Evolutionary conservation across 53 echinoderm and acorn worm species (phyloP).

Genomic region (Pentamera pediparva): DNA sequence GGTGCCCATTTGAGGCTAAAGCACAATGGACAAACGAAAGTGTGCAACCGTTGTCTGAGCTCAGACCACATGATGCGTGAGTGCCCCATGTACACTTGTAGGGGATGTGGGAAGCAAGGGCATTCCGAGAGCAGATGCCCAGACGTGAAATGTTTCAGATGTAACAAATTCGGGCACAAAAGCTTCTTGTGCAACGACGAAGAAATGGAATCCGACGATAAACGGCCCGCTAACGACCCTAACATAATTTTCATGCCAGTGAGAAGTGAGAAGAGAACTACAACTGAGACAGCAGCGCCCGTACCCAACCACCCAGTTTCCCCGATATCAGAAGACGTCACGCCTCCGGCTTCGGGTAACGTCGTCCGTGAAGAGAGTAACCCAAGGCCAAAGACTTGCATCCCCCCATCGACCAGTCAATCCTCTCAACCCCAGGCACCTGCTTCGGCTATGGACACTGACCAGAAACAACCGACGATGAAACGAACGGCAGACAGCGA

Average conservation of each 20-base stretch:
- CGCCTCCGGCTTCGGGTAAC: too few species aligned
- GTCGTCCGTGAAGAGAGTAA: too few species aligned
- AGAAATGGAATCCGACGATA: too few species aligned
- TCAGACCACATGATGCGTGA: not conserved
- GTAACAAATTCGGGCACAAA: not conserved
- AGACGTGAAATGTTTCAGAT: not conserved
- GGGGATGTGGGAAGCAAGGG: not conserved
- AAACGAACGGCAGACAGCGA: not conserved
- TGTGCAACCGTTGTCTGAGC: not conserved
- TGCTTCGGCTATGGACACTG: too few species aligned
- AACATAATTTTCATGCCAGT: too few species aligned
- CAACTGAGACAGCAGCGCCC: not conserved
- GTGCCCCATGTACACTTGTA: not conserved
- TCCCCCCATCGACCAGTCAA: too few species aligned
- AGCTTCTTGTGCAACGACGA: conserved; percentile 5
- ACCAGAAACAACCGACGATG: too few species aligned
- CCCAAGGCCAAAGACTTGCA: too few species aligned
- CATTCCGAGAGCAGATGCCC: not conserved
- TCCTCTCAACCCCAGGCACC: too few species aligned
- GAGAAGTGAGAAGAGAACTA: not conserved
- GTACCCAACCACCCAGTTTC: not conserved
- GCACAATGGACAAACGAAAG: not conserved
- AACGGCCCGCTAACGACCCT: too few species aligned
- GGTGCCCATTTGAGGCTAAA: not conserved
- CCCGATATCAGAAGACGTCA: too few species aligned